Base-by-base conservation (phyloP, 2,113 vertebrate genomes). In the Saiga tatarica region DNA sequence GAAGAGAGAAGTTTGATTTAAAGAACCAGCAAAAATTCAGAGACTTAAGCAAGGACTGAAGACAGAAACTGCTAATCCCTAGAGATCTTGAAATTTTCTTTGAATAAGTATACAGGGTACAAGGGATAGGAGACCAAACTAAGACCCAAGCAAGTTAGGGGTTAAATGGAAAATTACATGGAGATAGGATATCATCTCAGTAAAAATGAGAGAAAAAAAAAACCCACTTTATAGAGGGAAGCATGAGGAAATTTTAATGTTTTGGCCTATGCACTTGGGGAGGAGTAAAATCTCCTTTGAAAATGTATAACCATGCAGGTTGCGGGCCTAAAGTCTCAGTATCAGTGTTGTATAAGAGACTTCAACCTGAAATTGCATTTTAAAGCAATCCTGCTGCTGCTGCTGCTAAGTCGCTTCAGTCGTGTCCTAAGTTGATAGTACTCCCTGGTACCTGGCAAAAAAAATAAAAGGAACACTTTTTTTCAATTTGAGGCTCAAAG, bases 1-100 rank as follows among this genome's bases (percentile, higher is more conserved):
- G 25, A 55, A 55, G 81, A 50, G 36, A 79, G 12, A 95, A 90
- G 59, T 33, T 50, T 52, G 36, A 8, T n/a, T 45, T 14, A 86
- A 81, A 36, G 45, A 30, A 87, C 19, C 36, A 74, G 7, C 6
- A 92, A 94, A n/a, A 88, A 91, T 50, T 52, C 67, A 95, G n/a
- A 93, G 28, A 86, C 19, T 85, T 74, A 85, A 84, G 26, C 57
- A 79, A 67, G 53, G 71, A 83, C 6, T 52, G 7, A 76, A 45
- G 7, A 8, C 64, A 26, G 2, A 57, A 78, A 89, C 7, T n/a
- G 2, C 12, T 86, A 81, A 85, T 89, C 17, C 13, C 16, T 33
- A 81, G 21, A 92, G 30, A 62, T n/a, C 2, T 12, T 52, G 19
- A 59, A 45, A 17, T 84, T 88, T 33, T 78, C 60, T 76, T 53